These are phyloP conservation scores for Synanthedon tipuliformis DNA, from an alignment of 2,888 invertebrate genomes.

Conservation along the genomic window DNA sequence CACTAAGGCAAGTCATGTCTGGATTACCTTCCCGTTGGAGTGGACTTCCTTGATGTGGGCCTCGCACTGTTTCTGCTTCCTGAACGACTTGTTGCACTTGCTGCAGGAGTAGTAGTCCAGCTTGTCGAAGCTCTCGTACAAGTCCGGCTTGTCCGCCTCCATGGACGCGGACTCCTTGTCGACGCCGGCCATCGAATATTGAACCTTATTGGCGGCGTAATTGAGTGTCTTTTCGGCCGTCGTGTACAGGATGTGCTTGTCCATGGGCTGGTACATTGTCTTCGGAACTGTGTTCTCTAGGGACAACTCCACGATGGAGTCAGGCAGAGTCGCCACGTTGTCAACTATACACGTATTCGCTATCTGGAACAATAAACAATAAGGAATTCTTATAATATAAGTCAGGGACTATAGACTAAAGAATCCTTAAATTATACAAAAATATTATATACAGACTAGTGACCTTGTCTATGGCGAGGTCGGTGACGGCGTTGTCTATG, in stretches of 20 bases:
- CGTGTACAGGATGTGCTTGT: constrained; percentile 52
- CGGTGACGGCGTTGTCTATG: constrained; percentile 54
- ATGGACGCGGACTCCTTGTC: constrained; percentile 29
- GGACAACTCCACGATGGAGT: constrained; percentile 60
- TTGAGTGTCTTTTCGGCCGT: constrained; percentile 42
- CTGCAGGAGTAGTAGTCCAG: constrained; percentile 44
- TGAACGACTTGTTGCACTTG: constrained; percentile 69
- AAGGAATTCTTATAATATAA: too few species aligned
- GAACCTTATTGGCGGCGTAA: constrained; percentile 41
- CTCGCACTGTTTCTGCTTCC: constrained; percentile 74
- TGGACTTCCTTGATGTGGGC: constrained; percentile 72
- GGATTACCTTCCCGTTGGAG: constrained; percentile 32
- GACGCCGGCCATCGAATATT: constrained; percentile 48
- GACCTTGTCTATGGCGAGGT: constrained; percentile 57
- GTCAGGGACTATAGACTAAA: too few species aligned
- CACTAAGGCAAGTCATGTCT: too few species aligned
- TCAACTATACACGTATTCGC: constrained; percentile 58
- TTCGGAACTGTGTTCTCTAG: constrained; percentile 56
- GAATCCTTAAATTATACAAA: background rate
- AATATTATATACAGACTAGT: background rate
- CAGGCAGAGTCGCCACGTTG: constrained; percentile 51
- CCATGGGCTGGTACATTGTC: constrained; percentile 52
- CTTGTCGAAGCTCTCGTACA: constrained; percentile 43
- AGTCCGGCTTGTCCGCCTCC: constrained; percentile 35
- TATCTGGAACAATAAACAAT: constrained; percentile 32